Evolutionary conservation across 2,797 vertebrate species (phyloP), one percentile per base, ranked within the genome.

Genomic region (Gambusia yucatana): DNA sequence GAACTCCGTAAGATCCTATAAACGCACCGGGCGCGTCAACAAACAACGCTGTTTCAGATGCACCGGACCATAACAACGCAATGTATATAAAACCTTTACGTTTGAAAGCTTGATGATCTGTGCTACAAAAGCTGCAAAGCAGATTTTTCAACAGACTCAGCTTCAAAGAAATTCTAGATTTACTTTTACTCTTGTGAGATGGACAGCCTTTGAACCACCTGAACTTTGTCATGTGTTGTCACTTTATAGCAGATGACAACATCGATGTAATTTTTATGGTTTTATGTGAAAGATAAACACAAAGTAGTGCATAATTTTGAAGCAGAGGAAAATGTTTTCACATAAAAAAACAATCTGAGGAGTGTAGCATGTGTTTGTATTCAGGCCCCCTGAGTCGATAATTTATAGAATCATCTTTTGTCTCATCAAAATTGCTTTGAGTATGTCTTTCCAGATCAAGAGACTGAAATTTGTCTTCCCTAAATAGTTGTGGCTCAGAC

Each of bases 1-100:
- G 81, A 77, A 83, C 63, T 88, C 80, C 82, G 80, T 77, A 63
- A 43, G 72, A 88, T 77, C 80, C 30, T 83, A 88, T 46, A 72
- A 78, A 84, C 72, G 89, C 80, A 84, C 81, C 22, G 9, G 20
- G 36, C 4, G 8, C 22, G 17, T 67, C 36, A 67, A 67, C 63
- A 75, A 55, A 88, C 72, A 78, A 75, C 59, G 43, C 59, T 75
- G 28, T 50, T 78, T 79, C 33, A 77, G 46, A 79, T 63, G 74
- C 2, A 2, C 65, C 71, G 69, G 65, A 55, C 48, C 41, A 47
- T 73, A 48, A 84, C 83, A 85, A 86, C 88, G 73, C 83, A 85
- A 86, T 89, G 73, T 71, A 14, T 43, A 67, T 70, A 41, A 30
- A 63, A 36, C 33, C 17, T 44, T 41, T 33, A n/a, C 30, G 75